Conservation (phyloP, 1,140 invertebrate species). For the Drosophila carrolli region DNA sequence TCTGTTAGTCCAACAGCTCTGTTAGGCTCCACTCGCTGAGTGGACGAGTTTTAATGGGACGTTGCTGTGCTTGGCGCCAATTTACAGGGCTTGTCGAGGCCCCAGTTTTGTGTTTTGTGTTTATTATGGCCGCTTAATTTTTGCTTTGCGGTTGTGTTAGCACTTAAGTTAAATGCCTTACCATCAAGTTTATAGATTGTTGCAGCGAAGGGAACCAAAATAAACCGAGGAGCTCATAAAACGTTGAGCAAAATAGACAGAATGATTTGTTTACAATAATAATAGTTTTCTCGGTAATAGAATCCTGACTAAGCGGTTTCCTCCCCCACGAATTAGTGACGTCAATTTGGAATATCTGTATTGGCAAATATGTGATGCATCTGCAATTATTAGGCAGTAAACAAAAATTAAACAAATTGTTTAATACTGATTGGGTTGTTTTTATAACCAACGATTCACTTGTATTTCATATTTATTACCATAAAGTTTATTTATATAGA, state of each 20-base stretch:
- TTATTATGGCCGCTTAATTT: constrained; percentile 41
- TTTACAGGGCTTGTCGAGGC: constrained; percentile 9
- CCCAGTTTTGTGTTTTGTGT: constrained; percentile 16
- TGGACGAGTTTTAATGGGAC: constrained; percentile 34
- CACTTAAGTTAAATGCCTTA: constrained; percentile 40
- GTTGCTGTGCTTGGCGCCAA: constrained; percentile 14
- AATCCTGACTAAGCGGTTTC: constrained; percentile 6
- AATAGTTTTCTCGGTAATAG: constrained; percentile 14
- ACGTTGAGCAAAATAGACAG: constrained; percentile 12
- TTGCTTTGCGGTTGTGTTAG: constrained; percentile 30
- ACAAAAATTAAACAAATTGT: background rate
- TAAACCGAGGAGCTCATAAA: constrained; percentile 31
- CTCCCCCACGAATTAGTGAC: constrained; percentile 14
- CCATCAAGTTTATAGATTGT: constrained; percentile 39
- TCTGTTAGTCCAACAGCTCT: constrained; percentile 3
- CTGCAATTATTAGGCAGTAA: background rate
- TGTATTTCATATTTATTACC: too few species aligned
- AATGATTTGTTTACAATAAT: constrained; percentile 17
- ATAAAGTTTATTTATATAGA: too few species aligned
- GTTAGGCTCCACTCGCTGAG: constrained; percentile 11
- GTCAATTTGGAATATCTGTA: constrained; percentile 9
- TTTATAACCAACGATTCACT: background rate
- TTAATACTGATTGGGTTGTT: background rate
- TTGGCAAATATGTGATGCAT: background rate
- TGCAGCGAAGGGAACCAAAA: constrained; percentile 27